phyloP scores from a whole-genome alignment of 2,797 vertebrate genomes.

The Neosilurus mollespiculum region DNA sequence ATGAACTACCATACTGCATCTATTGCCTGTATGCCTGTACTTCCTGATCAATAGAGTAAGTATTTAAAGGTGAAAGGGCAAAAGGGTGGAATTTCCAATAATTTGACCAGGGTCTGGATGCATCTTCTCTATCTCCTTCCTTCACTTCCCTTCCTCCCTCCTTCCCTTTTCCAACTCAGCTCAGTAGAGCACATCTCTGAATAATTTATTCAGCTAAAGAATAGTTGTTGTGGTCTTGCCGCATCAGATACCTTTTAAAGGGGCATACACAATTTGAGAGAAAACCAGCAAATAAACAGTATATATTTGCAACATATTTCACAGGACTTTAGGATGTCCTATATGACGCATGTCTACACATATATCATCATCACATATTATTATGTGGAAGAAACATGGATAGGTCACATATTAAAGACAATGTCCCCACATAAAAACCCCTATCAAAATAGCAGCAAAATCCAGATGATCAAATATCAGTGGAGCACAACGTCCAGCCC shows the following conservation, averaged over 20 bases:
- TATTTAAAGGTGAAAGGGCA: constrained; percentile 26
- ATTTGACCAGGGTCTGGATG: constrained; percentile 4
- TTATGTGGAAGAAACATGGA: neutral
- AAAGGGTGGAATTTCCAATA: constrained; percentile 19
- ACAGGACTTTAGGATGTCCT: neutral
- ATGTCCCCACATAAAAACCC: neutral
- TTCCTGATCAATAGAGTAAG: constrained; percentile 30
- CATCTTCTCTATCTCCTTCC: constrained; percentile 36
- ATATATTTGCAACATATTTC: neutral
- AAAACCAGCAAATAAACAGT: neutral
- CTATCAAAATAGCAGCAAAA: constrained; percentile 9
- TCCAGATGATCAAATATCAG: neutral
- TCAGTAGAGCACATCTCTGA: constrained; percentile 68
- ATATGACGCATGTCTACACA: no score
- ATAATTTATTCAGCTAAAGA: constrained; percentile 73
- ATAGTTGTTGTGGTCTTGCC: constrained; percentile 58
- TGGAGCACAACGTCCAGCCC: neutral
- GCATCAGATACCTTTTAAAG: constrained; percentile 67
- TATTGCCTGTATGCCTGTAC: neutral
- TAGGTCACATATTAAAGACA: neutral
- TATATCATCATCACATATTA: neutral
- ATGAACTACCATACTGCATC: neutral
- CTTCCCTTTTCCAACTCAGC: constrained; percentile 60
- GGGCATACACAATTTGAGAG: constrained; percentile 17
- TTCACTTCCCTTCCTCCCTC: constrained; percentile 15